These are phyloP conservation scores for Acanthurus lineatus DNA, from an alignment of 2,797 vertebrate genomes.

Conservation along the genomic window DNA sequence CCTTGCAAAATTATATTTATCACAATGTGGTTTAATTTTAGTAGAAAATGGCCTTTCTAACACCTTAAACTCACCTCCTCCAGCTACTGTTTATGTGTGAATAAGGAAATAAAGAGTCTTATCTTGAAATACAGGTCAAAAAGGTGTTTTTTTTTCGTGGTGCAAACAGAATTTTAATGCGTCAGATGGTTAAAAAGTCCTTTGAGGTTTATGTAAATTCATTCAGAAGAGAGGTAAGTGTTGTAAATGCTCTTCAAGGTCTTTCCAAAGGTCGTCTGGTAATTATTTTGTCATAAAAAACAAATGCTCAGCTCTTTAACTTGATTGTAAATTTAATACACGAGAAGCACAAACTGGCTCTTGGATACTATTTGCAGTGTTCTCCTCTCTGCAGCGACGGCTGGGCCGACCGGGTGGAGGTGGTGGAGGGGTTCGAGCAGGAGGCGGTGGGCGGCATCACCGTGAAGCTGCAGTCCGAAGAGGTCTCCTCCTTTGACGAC, in stretches of 20 bases:
- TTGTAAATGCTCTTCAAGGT: background rate
- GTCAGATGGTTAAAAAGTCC: background rate
- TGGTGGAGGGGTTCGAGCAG: slow-evolving; percentile 95
- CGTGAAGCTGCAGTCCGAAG: slow-evolving; percentile 94
- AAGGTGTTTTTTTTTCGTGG: background rate
- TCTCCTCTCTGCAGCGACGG: slow-evolving; percentile 88
- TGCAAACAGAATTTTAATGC: background rate
- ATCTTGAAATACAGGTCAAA: background rate
- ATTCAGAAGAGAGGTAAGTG: background rate
- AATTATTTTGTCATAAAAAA: background rate
- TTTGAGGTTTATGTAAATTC: background rate
- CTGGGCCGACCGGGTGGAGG: slow-evolving; percentile 99
- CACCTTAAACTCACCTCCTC: background rate
- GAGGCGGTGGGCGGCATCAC: slow-evolving; percentile 98
- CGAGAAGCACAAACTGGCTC: background rate
- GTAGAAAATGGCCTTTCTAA: too few relatives aligned
- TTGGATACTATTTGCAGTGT: background rate
- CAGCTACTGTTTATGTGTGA: background rate
- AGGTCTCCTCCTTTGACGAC: slow-evolving; percentile 94
- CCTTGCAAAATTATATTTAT: too few relatives aligned
- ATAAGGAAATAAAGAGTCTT: background rate
- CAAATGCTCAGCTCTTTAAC: too few relatives aligned
- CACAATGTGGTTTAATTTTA: too few relatives aligned
- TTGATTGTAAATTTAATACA: background rate
- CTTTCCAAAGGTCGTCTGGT: slow-evolving; percentile 2